Evolutionary conservation across 2,113 vertebrate genomes (phyloP), one percentile per base, ranked within the genome.

Genomic region (Brachionichthys hirsutus): DNA sequence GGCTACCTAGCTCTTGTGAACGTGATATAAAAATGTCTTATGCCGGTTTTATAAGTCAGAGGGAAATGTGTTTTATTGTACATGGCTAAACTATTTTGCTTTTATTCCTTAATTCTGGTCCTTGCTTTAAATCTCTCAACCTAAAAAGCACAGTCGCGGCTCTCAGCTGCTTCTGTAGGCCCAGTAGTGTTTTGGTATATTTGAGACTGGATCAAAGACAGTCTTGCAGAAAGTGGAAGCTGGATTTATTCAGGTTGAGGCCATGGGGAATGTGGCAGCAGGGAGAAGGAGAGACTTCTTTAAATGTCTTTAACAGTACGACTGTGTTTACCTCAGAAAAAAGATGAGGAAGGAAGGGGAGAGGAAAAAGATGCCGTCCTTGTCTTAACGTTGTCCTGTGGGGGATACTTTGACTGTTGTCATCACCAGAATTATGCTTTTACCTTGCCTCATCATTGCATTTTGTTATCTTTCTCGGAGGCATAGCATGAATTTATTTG

Each of bases 321-420:
- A 89, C 91, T 92, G 89, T n/a, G n/a, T 93, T 95, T 94, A 94
- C 94, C 94, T 96, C 92, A 92, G 86, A 85, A 73, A 82, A n/a
- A 72, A 80, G 74, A 83, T 76, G 78, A 71, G 64, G 72, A 65
- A 45, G 54, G 51, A 19, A 63, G 46, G 66, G 41, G 64, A 13
- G 86, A 89, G 89, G 82, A 48, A 41, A 73, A 70, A 84, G 90
- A 90, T 89, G 85, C 87, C 86, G 87, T 91, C 78, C 91, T 92
- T 94, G 93, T 96, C 94, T 97, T 94, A 94, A 94, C 84, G 84
- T 84, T 88, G 87, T 91, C 82, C 80, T 85, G 91, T 69, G 49
- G 55, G 76, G 67, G 77, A 51, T 89, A 89, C 85, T 90, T 85
- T 92, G 81, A 89, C 84, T 85, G 90, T 92, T 89, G 74, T 83